Evolutionary conservation across 92 coral and sea anemone genomes (phyloP), one percentile per base, ranked within the genome.

Genomic region (Hydrozoanthus gracilis): DNA sequence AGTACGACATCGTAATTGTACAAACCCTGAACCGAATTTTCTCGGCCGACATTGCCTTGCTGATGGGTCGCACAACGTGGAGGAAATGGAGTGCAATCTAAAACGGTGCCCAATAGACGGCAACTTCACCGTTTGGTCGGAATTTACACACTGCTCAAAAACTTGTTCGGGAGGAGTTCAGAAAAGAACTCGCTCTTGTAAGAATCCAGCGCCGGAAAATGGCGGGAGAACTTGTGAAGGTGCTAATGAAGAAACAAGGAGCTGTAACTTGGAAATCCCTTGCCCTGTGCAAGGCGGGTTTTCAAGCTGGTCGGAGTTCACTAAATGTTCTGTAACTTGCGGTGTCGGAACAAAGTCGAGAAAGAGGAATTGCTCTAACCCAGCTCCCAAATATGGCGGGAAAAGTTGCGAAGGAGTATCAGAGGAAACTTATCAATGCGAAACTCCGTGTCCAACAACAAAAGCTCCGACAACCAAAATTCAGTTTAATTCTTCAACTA

Each of bases 101-200:
- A 16, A 56, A 10, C 48, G 20, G 16, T 80, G 85, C 35, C 85
- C 85, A 7, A n/a, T 80, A 80, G 75, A 80, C 48, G 85, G 85
- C 11, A 65, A 65, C 58, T 80, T 80, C 56, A 80, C 61, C 39
- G 15, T 46, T 11, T 80, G 85, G 85, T 65, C 74, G 61, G 85
- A 48, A 3, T 80, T 65, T 47, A 74, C 61, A 49, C 16, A 44
- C 5, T 80, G 85, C 56, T 80, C 85, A 44, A 80, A 80, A 80
- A 48, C 85, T 13, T 80, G 85, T 65, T 70, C 85, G 39, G 85
- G 44, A 7, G 85, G 85, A 46, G 85, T 80, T 65, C 75, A 80
- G 74, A 66, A 51, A 67, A 80, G 85, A 64, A 80, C 18, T 7
- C 85, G 85, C 8, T 13, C 73, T 47, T 80, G 85, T 65, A n/a